Percentiles rank a stretch among this genome's conserved stretches.
These are phyloP conservation scores for Pissodes strobi DNA, from an alignment of 1,140 invertebrate genomes.

Conservation along the genomic window DNA sequence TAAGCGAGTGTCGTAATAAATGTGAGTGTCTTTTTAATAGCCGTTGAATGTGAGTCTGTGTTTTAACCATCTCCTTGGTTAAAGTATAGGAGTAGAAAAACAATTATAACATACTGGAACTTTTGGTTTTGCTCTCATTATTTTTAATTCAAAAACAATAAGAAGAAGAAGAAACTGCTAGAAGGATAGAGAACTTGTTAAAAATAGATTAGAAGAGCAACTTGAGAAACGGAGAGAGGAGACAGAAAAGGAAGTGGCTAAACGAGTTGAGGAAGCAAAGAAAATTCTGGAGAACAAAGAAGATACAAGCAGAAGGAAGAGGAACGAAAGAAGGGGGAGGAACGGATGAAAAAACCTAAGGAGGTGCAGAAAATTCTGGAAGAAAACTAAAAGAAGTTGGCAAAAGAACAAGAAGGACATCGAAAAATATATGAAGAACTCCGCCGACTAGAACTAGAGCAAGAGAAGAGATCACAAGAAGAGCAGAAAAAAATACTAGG, in stretches of 20 bases:
- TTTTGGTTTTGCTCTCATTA: too few relatives aligned
- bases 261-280: constrained; percentile 93
- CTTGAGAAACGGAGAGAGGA: constrained; percentile 93
- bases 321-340: constrained; percentile 93
- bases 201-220: constrained; percentile 91
- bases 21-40: too few relatives aligned
- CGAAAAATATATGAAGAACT: too few relatives aligned
- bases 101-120: too few relatives aligned
- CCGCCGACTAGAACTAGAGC: too few relatives aligned
- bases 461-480: too few relatives aligned
- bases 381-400: constrained; percentile 96
- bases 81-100: too few relatives aligned
- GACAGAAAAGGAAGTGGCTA: constrained; percentile 91
- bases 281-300: constrained; percentile 89
- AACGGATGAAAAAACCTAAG: constrained; percentile 91
- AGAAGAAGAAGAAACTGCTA: constrained; percentile 93
- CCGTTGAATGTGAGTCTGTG: too few relatives aligned
- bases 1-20: too few relatives aligned
- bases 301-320: constrained; percentile 87
- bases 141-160: too few relatives aligned
- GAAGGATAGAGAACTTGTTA: constrained; percentile 92
- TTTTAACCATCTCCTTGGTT: too few relatives aligned
- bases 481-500: too few relatives aligned
- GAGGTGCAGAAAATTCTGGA: constrained; percentile 95
- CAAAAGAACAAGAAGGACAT: constrained; percentile 95